Percentiles rank a stretch among this genome's conserved stretches.
Conservation (phyloP, 2,888 invertebrate species). For the Cepaea hortensis region DNA sequence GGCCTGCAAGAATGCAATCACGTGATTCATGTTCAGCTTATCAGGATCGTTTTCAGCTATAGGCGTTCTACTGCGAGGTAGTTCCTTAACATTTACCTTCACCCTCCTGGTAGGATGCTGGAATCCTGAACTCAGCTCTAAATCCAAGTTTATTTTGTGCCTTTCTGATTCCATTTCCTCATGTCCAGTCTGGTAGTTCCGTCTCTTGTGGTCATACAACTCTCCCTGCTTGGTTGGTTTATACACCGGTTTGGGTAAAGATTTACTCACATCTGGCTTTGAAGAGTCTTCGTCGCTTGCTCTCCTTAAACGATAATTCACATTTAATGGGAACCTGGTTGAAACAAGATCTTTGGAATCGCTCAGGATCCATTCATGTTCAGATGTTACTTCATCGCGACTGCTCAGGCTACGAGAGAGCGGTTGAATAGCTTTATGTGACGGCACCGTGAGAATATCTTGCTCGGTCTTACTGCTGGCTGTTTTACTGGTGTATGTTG, state of each 20-base stretch:
- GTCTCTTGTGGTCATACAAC: conserved; percentile 55
- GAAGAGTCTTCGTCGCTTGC: not conserved
- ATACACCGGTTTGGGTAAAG: conserved; percentile 58
- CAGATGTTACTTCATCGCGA: conserved; percentile 27
- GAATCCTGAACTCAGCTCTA: not conserved
- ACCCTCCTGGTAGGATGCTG: conserved; percentile 49
- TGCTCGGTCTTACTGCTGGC: not conserved
- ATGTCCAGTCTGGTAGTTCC: conserved; percentile 9
- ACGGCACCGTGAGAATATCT: not conserved
- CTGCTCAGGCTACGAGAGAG: not conserved
- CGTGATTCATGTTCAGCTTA: conserved; percentile 69
- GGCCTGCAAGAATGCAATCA: conserved; percentile 63
- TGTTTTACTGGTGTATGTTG: not conserved
- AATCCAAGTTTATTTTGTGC: not conserved
- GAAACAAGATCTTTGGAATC: not conserved
- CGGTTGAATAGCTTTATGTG: conserved; percentile 28
- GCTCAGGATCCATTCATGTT: not conserved
- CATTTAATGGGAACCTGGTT: conserved; percentile 10
- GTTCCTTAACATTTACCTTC: conserved; percentile 64
- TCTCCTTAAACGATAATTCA: conserved; percentile 33
- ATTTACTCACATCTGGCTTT: not conserved
- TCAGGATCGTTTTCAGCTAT: conserved; percentile 68
- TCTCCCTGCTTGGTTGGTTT: conserved; percentile 53
- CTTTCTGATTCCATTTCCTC: conserved; percentile 56
- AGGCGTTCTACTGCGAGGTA: conserved; percentile 66